Base-by-base conservation (phyloP, 2,888 invertebrate genomes). In the Elysia crispata region DNA sequence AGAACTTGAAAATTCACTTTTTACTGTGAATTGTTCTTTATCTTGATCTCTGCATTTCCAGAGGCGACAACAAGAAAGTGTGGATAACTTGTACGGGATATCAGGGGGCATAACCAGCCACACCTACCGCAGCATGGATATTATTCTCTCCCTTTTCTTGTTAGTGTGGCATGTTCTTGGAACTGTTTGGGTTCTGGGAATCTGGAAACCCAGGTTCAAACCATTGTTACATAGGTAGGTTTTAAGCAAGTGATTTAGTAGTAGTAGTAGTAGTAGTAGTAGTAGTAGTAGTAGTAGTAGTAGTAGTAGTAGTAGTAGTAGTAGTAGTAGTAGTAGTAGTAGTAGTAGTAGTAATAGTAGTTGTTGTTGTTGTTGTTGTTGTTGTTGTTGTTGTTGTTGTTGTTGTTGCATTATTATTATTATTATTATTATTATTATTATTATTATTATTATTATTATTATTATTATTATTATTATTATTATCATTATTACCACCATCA, bases 121-220 rank as follows among this genome's bases (percentile, higher is more conserved):
- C 88, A 94, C 93, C 82, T 95, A 93, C 89, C 94, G 92, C 85
- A 93, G 95, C 75, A 95, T 95, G 64, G 95, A 95, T 85, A 92
- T 94, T 11, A 92, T 93, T 0, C 93, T 96, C 28, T 94, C 95
- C 60, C 90, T 94, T 74, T 95, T 96, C 90, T 94, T 96, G 18
- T 91, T 95, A 86, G 93, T 93, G 62, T 96, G 96, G 96, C 96
- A 96, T 88, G 94, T 94, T 0, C 93, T 95, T 84, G 96, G 96
- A 25, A 96, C 96, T 92, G 95, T 95, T 90, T 96, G 96, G 96
- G 95, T 95, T 20, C 92, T 95, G 62, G 93, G 94, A 84, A 95
- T 96, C 90, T 95, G 95, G 93, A 95, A 95, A 94, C 96, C 96
- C 0, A 95, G 95, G 87, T 96, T 94, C 92, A 93, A 94, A 0